A percentile compares a stretch with the other conserved stretches of the same genome.
Evolutionary conservation across 2,797 vertebrate genomes (phyloP).

Genomic region (Cyprinodon diabolis): DNA sequence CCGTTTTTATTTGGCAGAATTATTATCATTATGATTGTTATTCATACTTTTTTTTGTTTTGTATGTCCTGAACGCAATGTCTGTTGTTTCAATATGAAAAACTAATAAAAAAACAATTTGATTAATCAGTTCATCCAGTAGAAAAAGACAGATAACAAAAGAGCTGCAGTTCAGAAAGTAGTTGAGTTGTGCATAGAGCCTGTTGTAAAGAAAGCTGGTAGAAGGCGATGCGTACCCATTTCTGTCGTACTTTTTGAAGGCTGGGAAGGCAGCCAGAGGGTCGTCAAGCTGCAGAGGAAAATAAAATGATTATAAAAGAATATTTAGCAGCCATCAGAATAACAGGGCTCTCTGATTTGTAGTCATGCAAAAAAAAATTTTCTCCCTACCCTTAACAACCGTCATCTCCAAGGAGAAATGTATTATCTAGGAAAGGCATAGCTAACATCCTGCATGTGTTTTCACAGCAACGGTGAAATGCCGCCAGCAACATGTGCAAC

Average conservation of each 20-base stretch:
- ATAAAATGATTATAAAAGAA: conserved; percentile 8
- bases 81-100: too few relatives aligned
- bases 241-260: conserved; percentile 95
- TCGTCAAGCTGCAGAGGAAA: conserved; percentile 85
- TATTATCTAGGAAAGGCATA: conserved; percentile 12
- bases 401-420: background rate
- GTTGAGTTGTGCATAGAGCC: too few relatives aligned
- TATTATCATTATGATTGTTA: too few relatives aligned
- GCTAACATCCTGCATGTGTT: conserved; percentile 37
- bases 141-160: too few relatives aligned
- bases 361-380: background rate
- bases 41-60: too few relatives aligned
- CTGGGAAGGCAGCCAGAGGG: conserved; percentile 90
- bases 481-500: background rate
- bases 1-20: too few relatives aligned
- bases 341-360: background rate
- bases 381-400: too few relatives aligned
- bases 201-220: background rate
- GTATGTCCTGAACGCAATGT: too few relatives aligned
- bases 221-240: conserved; percentile 86
- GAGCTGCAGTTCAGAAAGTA: too few relatives aligned
- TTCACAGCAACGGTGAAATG: conserved; percentile 17
- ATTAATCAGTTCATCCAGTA: too few relatives aligned
- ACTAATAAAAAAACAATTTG: too few relatives aligned
- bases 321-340: background rate